Base-by-base conservation (phyloP, 2,888 invertebrate genomes). In the Tachina lurida region DNA sequence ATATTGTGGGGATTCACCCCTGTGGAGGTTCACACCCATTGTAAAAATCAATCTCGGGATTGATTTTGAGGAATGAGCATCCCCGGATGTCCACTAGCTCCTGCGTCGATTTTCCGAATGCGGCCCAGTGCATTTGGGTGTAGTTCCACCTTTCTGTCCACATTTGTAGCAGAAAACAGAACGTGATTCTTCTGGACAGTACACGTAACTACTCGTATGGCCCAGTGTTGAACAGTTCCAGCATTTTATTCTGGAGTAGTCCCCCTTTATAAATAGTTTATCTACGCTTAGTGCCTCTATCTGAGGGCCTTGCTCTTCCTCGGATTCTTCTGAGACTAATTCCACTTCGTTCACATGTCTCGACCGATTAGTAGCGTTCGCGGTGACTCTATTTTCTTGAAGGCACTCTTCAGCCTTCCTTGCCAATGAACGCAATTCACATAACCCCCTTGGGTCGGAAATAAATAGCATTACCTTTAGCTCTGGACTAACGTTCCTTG, bases 221-320 rank as follows among this genome's bases (percentile, higher is more conserved):
- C 10, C 54, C 54, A 52, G 7, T 8, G 31, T 10, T 15, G 39
- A 8, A 13, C 74, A 74, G 13, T 74, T 74, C 74, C 74, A 75
- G 22, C 76, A 76, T 10, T 76, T 65, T 19, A 58, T 73, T 15
- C 19, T 19, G n/a, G n/a, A n/a, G n/a, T n/a, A 73, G 12, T 67
- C 65, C 3, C 1, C 19, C n/a, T 13, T 67, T 4, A 15, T n/a
- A 1, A 43, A 41, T 3, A 10, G 1, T n/a, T 39, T 65, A 9
- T n/a, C 45, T 0, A 74, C 0, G 0, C 41, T 22, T 2, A 22
- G 22, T 22, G 22, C 22, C 22, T 22, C 22, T 22, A 22, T 22
- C 22, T 22, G 22, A 22, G 22, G 22, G 22, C 3, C 22, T 22
- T 22, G 22, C 3, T 22, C 22, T 22, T 22, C 22, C 22, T 22